Percentiles rank a stretch among this genome's conserved stretches.
Conservation (phyloP, 2,888 invertebrate genomes). For the Eueremaeus valkanovi region DNA sequence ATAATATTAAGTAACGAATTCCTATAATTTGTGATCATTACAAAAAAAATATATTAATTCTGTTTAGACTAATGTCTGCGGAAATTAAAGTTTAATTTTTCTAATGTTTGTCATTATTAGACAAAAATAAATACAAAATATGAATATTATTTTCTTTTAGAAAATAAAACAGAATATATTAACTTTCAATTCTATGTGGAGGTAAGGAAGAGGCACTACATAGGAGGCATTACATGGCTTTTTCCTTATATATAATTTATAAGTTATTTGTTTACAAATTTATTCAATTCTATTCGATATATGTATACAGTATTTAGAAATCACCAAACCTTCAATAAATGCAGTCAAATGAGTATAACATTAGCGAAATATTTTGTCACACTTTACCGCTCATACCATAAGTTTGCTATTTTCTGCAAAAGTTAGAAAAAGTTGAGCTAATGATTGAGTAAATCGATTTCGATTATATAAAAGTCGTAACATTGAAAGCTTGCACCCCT, state of each 20-base stretch:
- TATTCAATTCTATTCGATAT: no score
- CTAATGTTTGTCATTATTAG: neutral
- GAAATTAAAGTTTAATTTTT: neutral
- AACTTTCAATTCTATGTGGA: no score
- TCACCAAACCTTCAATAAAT: neutral
- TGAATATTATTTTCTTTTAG: neutral
- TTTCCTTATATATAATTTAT: no score
- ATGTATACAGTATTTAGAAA: no score
- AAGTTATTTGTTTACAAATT: neutral
- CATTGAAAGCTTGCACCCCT: no score
- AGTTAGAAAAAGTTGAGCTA: neutral
- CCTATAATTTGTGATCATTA: neutral
- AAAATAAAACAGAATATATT: no score
- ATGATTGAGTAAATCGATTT: slow-evolving; percentile 9
- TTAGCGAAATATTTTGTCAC: neutral
- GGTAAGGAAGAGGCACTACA: no score
- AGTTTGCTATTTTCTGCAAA: neutral
- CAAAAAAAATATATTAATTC: neutral
- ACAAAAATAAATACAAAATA: neutral
- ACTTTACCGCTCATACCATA: neutral
- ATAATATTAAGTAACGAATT: neutral
- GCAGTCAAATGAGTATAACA: neutral
- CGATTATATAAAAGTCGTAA: neutral
- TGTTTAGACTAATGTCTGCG: neutral
- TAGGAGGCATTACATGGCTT: no score